Base-by-base conservation (phyloP, 53 echinoderm and acorn worm species). In the Stichopus horrens region DNA sequence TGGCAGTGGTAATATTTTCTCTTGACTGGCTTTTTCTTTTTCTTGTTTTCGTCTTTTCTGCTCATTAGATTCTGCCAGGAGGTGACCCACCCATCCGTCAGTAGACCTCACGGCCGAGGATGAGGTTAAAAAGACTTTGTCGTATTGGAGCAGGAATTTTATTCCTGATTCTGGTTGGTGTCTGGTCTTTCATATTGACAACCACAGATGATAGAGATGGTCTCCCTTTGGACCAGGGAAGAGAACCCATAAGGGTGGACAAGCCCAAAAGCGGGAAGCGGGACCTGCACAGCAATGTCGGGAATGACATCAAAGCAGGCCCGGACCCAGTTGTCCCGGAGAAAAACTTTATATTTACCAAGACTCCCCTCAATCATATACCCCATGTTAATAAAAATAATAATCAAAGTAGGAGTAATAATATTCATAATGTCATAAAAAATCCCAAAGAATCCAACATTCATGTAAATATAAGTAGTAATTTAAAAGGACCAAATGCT, bases 401-500 rank as follows among this genome's bases (percentile, higher is more conserved):
- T 23, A 16, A 65, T 7, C 10, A 18, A 18, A 85, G 66, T 19
- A 63, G 6, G 8, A 20, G n/a, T 16, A 83, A 14, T 18, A 76
- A 76, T 76, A 9, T 13, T 11, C 21, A 16, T 51, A 76, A 37
- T 52, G 52, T 65, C 52, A 85, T 67, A 85, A 5, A 14, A 65
- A 63, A 66, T 5, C 68, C 85, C 60, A 67, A 67, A 52, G 65
- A 67, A 6, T 16, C 65, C 16, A 59, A 85, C 37, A n/a, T 23
- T 85, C 85, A 65, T 51, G 14, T 85, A 65, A 67, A 67, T 66
- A 66, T 66, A 23, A 83, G 83, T 59, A 67, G 85, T 23, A 85
- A 67, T 67, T 85, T 85, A 63, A 85, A 67, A 85, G 87, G 87
- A 56, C 54, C 87, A 74, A 87, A 75, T 54, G 90, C 90, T 23